Evolutionary conservation across 2,888 invertebrate species (phyloP).

Genomic region (Drosophila peninsularis): DNA sequence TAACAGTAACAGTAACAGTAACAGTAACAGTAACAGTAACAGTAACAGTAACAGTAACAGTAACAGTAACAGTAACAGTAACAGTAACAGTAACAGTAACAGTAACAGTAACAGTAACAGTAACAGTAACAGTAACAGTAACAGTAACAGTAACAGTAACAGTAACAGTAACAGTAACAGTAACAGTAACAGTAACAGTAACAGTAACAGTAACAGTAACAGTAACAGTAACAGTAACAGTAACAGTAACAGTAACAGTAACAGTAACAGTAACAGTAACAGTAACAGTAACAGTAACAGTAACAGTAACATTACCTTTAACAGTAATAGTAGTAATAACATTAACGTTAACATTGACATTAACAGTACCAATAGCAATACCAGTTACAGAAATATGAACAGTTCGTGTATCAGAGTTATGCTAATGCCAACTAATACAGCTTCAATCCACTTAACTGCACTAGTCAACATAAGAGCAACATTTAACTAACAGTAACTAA

Average conservation of each 20-base stretch:
- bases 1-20: background rate
- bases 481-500: background rate
- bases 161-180: background rate
- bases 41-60: background rate
- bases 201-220: background rate
- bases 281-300: background rate
- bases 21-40: no score
- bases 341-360: background rate
- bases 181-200: background rate
- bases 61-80: background rate
- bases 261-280: background rate
- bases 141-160: background rate
- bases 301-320: background rate
- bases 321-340: background rate
- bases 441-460: background rate
- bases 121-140: background rate
- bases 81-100: background rate
- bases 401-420: background rate
- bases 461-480: background rate
- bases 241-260: background rate
- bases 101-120: background rate
- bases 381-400: background rate
- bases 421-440: background rate
- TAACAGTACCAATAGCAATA: background rate
- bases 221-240: background rate